Evolutionary conservation across 2,888 invertebrate genomes (phyloP).

Genomic region (Tachina lurida): DNA sequence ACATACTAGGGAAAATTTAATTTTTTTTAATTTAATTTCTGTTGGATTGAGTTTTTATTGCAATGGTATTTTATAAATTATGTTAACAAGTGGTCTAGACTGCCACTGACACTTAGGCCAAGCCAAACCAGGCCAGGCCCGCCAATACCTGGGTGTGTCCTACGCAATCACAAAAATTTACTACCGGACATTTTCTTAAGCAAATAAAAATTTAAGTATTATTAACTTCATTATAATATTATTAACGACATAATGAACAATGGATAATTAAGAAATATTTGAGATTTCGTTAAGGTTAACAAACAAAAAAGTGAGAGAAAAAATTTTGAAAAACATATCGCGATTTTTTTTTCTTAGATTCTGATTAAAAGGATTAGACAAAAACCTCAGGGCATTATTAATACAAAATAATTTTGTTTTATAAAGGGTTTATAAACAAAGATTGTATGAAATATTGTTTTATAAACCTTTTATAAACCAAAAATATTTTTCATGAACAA

Average conservation of each 20-base stretch:
- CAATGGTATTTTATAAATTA: background rate
- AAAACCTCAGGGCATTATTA: too few relatives aligned
- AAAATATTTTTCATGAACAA: too few relatives aligned
- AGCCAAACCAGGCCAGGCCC: too few relatives aligned
- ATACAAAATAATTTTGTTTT: too few relatives aligned
- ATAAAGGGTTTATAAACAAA: too few relatives aligned
- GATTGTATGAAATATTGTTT: too few relatives aligned
- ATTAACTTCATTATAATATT: background rate
- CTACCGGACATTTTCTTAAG: constrained; percentile 20
- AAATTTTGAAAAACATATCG: too few relatives aligned
- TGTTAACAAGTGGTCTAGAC: constrained; percentile 53
- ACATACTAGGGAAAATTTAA: constrained; percentile 18
- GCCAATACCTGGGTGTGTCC: constrained; percentile 58
- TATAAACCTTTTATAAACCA: too few relatives aligned
- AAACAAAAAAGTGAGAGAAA: background rate
- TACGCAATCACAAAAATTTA: constrained; percentile 60
- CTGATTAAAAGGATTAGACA: too few relatives aligned
- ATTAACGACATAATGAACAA: constrained; percentile 17
- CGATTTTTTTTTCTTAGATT: too few relatives aligned
- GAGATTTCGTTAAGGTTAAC: constrained; percentile 13
- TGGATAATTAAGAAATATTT: constrained; percentile 41
- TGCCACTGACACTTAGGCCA: constrained; percentile 37
- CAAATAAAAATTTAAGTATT: constrained; percentile 1
- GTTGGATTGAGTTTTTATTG: background rate
- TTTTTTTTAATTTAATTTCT: background rate